Percentiles rank a stretch among this genome's conserved stretches.
Evolutionary conservation across 1,140 invertebrate species (phyloP).

Genomic region (silkworm (Bombyx mori)): ASM3026992v2 NC_085111.1:6417501-6418000

Average conservation of each 20-base stretch:
- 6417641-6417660: constrained; percentile 66
- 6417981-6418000: too few species aligned
- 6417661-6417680: constrained; percentile 41
- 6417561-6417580: not conserved
- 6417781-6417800: constrained; percentile 18
- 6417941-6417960: too few species aligned
- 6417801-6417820: constrained; percentile 33
- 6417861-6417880: constrained; percentile 24
- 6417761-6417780: constrained; percentile 47
- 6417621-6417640: constrained; percentile 31
- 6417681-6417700: constrained; percentile 56
- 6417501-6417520: not conserved
- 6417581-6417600: not conserved
- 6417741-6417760: constrained; percentile 49
- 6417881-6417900: not conserved
- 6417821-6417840: constrained; percentile 29
- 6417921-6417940: too few species aligned
- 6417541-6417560: constrained; percentile 1
- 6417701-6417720: constrained; percentile 46
- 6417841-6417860: constrained; percentile 18
- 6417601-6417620: constrained; percentile 24
- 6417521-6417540: not conserved
- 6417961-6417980: too few species aligned
- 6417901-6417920: too few species aligned
- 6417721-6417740: constrained; percentile 40